Base-by-base conservation (phyloP, 2,113 vertebrate species). In the Columba janthina region DNA sequence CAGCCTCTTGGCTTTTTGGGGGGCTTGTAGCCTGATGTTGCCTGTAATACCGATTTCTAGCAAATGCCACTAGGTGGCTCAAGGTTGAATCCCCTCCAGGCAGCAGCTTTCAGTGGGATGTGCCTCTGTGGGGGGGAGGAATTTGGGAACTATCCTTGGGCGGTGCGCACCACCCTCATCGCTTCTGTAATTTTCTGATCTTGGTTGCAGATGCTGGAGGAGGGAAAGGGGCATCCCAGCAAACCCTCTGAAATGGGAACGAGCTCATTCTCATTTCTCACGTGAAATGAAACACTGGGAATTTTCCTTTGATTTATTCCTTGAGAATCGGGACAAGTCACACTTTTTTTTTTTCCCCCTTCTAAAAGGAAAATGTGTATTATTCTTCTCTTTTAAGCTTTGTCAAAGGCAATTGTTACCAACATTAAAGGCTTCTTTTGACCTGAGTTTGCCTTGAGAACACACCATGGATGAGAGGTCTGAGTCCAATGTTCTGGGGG, bases 61-160 rank as follows among this genome's bases (percentile, higher is more conserved):
- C 53, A 50, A 74, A 56, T 53, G 67, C 93, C 96, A 76, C 91
- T 96, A 97, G 96, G 67, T 83, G 96, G 92, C 94, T 91, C 71
- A 57, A 16, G 57, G 26, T 14, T 13, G 91, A 85, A 53, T 51
- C 65, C 2, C 8, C 42, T 12, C 18, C 88, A 32, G 53, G 73
- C 72, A 93, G 4, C 53, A 57, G 56, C 65, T 78, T 46, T 18
- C 86, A 64, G 73, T 7, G 61, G 80, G 80, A 65, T 42, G 57
- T 10, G 53, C 5, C 5, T 7, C 15, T 28, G 12, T 9, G 56
- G 42, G 42, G 28, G 48, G 66, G 11, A 67, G 93, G 87, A 86
- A 89, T 87, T 69, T 34, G 72, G 80, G 70, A 94, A 75, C 89
- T 91, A 44, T 95, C 89, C 76, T 82, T 94, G 76, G 96, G 96